A percentile compares a stretch with the other conserved stretches of the same genome.
Evolutionary conservation across 2,888 invertebrate species (phyloP).

Genomic region (Byasa hedistus): DNA sequence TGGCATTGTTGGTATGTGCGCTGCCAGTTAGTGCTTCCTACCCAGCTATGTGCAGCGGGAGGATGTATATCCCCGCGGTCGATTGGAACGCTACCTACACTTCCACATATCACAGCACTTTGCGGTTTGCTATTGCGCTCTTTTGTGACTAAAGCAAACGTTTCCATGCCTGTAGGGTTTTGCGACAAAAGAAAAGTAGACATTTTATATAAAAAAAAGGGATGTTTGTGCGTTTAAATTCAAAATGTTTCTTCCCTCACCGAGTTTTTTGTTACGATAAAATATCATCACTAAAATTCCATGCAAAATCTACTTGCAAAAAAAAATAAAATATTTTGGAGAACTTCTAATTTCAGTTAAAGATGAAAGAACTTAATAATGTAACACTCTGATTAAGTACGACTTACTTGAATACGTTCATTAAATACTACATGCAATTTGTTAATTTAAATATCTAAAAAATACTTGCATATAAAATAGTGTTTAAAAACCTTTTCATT

Average conservation of each 20-base stretch:
- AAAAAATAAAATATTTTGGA: too few relatives aligned
- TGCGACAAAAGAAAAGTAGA: neutral
- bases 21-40: constrained; percentile 38
- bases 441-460: too few relatives aligned
- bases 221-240: constrained; percentile 13
- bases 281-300: neutral
- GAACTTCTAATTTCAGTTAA: neutral
- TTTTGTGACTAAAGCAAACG: constrained; percentile 18
- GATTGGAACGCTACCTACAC: constrained; percentile 29
- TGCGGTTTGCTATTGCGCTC: constrained; percentile 24
- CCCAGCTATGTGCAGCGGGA: constrained; percentile 33
- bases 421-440: too few relatives aligned
- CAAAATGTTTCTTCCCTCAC: neutral
- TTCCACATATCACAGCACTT: constrained; percentile 21
- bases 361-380: neutral
- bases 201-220: neutral
- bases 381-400: neutral
- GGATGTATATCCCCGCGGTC: constrained; percentile 35
- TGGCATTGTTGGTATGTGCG: constrained; percentile 65
- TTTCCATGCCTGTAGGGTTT: constrained; percentile 20
- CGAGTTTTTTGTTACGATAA: neutral
- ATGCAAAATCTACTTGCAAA: too few relatives aligned
- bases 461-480: too few relatives aligned
- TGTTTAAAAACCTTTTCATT: too few relatives aligned
- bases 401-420: neutral